Evolutionary conservation across 2,113 vertebrate species (phyloP).

Genomic region (Pseudolaguvia tuberculata): DNA sequence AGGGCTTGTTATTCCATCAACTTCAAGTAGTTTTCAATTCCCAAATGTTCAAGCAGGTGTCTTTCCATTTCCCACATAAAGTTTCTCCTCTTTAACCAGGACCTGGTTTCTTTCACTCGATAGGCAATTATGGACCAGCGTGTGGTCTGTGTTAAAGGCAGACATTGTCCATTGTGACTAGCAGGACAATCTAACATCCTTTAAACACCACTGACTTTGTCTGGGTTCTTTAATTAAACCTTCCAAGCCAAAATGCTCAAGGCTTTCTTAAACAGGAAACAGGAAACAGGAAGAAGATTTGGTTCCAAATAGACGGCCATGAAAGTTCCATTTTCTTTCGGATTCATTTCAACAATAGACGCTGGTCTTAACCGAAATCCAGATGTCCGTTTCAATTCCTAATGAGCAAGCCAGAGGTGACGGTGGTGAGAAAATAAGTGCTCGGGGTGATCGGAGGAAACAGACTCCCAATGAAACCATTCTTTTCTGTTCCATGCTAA

Average conservation of each 20-base stretch:
- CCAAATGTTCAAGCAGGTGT: slow-evolving; percentile 25
- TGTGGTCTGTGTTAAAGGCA: slow-evolving; percentile 23
- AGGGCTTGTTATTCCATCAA: background rate
- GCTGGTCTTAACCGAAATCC: background rate
- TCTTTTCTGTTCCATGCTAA: background rate
- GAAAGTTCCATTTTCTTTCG: background rate
- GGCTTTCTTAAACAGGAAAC: slow-evolving; percentile 28
- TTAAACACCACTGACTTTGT: background rate
- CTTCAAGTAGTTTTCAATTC: background rate
- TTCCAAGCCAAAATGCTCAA: background rate
- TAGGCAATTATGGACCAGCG: slow-evolving; percentile 3
- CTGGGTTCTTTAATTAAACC: slow-evolving; percentile 16
- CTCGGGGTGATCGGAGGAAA: background rate
- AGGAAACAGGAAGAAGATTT: slow-evolving; percentile 21
- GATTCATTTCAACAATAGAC: background rate
- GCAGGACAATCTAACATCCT: slow-evolving; percentile 13
- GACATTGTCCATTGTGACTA: background rate
- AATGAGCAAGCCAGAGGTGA: slow-evolving; percentile 5
- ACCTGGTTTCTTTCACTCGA: background rate
- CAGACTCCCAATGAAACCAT: background rate
- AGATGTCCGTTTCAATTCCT: background rate
- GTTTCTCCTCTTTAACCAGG: background rate
- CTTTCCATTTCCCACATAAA: background rate
- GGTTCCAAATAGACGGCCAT: slow-evolving; percentile 4
- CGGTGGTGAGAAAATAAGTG: background rate